Conservation (phyloP, 2,113 vertebrate genomes). For the Ceyx cyanopectus region DNA sequence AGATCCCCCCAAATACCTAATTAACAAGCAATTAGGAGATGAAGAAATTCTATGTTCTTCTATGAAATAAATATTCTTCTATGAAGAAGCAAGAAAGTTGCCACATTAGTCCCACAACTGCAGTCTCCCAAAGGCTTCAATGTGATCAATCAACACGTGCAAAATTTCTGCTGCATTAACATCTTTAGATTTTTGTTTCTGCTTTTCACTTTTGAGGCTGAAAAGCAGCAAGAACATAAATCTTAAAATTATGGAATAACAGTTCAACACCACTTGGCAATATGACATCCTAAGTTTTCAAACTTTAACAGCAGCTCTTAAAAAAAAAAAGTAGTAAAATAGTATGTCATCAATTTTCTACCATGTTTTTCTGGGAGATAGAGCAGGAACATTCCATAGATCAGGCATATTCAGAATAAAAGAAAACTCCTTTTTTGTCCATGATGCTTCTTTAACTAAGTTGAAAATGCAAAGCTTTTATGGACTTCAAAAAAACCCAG, state of each 20-base stretch:
- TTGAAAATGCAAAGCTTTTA: background rate
- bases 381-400: background rate
- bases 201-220: background rate
- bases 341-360: slow-evolving; percentile 14
- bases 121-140: background rate
- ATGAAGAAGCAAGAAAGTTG: background rate
- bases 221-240: background rate
- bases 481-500: background rate
- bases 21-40: background rate
- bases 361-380: background rate
- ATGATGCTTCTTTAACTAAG: background rate
- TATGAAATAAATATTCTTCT: no score
- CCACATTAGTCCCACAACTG: background rate
- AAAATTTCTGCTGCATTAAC: background rate
- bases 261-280: background rate
- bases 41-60: background rate
- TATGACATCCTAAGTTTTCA: background rate
- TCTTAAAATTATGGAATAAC: background rate
- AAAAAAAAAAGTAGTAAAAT: background rate
- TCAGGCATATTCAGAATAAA: background rate
- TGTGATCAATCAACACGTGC: background rate
- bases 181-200: background rate
- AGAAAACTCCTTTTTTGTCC: background rate
- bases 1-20: no score
- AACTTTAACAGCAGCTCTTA: slow-evolving; percentile 15